These are phyloP conservation scores for Thyatira batis DNA, from an alignment of 2,888 invertebrate species.

Conservation along the genomic window DNA sequence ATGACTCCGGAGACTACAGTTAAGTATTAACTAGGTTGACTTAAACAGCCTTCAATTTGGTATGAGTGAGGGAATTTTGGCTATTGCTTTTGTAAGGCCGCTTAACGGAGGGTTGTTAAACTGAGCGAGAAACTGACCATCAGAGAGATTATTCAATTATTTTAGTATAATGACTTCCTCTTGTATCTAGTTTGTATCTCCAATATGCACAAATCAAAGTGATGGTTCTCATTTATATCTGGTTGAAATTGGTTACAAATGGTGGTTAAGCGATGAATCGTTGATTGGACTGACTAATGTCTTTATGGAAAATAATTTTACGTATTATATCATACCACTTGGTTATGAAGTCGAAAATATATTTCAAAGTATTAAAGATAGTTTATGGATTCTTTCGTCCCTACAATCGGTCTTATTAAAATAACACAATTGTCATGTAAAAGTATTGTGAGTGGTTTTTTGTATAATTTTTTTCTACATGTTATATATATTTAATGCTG, in stretches of 20 bases:
- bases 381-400: too few species aligned
- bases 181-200: not conserved
- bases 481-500: too few species aligned
- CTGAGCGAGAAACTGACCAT: not conserved
- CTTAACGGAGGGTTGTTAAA: not conserved
- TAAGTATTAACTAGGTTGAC: not conserved
- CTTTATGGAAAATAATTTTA: not conserved
- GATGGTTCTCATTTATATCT: not conserved
- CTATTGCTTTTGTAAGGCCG: not conserved
- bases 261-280: not conserved
- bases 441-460: too few species aligned
- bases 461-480: too few species aligned
- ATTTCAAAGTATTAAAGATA: too few species aligned
- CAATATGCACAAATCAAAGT: not conserved
- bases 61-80: not conserved
- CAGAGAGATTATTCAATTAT: not conserved
- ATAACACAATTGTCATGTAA: too few species aligned
- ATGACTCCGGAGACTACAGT: not conserved
- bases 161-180: not conserved
- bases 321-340: too few species aligned
- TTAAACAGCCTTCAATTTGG: not conserved
- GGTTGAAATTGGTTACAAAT: not conserved
- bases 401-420: too few species aligned
- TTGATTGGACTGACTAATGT: not conserved
- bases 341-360: too few species aligned